These are phyloP conservation scores for Coracias cyanogaster DNA, from an alignment of 2,797 vertebrate species.

Conservation along the genomic window DNA sequence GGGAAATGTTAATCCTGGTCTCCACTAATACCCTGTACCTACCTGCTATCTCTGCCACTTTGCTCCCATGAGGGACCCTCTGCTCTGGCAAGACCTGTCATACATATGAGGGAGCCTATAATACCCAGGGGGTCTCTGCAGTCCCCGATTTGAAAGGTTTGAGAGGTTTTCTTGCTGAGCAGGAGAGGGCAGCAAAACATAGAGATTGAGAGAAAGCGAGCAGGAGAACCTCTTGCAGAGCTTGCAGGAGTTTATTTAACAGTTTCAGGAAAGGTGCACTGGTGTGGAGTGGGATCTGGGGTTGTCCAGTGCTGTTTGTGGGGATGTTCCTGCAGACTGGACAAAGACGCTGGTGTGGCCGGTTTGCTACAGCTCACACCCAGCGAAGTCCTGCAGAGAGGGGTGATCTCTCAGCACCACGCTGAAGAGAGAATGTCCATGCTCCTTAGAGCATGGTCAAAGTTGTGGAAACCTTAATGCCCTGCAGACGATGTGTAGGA, in stretches of 20 bases:
- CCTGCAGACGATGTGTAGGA: background rate
- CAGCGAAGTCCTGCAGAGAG: background rate
- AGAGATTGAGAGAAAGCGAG: background rate
- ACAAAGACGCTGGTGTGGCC: background rate
- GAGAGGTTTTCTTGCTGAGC: conserved; percentile 42
- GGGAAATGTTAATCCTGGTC: background rate
- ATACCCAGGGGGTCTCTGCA: background rate
- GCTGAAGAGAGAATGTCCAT: background rate
- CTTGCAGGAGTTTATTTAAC: background rate
- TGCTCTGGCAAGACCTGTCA: background rate
- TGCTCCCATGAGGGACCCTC: background rate
- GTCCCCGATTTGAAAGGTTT: background rate
- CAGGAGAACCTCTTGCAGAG: background rate
- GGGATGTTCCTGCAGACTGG: background rate
- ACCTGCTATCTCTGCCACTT: background rate
- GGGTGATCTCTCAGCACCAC: background rate
- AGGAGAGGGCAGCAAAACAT: conserved; percentile 72
- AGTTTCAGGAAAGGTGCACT: background rate
- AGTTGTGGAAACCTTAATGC: background rate
- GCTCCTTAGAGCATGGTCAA: background rate
- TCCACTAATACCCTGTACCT: background rate
- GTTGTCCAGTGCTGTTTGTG: background rate
- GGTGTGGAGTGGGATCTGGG: background rate
- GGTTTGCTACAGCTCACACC: background rate
- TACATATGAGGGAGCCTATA: fast-evolving